Conservation (phyloP, 2,888 invertebrate species). For the Phyllotreta cruciferae region DNA sequence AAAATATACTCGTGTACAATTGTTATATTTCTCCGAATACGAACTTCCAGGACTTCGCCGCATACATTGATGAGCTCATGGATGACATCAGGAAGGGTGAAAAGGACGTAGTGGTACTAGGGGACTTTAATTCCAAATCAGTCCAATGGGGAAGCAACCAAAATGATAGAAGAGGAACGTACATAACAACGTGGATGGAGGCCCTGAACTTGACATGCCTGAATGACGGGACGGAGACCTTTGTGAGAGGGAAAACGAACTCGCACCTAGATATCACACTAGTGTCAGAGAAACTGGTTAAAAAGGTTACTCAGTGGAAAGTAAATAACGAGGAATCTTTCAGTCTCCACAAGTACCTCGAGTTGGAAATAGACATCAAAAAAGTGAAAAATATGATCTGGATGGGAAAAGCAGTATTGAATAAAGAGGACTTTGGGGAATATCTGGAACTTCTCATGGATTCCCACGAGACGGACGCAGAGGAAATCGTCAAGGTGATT, state of each 20-base stretch:
- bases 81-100: neutral
- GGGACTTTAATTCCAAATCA: slow-evolving; percentile 9
- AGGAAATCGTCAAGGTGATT: too few relatives aligned
- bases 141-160: neutral
- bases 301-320: neutral
- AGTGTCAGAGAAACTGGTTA: too few relatives aligned
- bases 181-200: neutral
- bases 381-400: too few relatives aligned
- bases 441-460: too few relatives aligned
- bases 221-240: neutral
- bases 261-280: too few relatives aligned
- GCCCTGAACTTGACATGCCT: neutral
- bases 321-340: neutral
- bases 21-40: slow-evolving; percentile 19
- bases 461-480: too few relatives aligned
- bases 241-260: neutral
- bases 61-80: neutral
- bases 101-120: neutral
- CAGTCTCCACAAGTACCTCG: neutral
- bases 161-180: neutral
- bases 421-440: too few relatives aligned
- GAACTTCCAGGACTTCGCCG: neutral
- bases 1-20: too few relatives aligned
- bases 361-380: neutral
- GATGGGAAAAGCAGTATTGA: too few relatives aligned